phyloP scores from a whole-genome alignment of 2,113 vertebrate genomes.

The Philantomba maxwellii region DNA sequence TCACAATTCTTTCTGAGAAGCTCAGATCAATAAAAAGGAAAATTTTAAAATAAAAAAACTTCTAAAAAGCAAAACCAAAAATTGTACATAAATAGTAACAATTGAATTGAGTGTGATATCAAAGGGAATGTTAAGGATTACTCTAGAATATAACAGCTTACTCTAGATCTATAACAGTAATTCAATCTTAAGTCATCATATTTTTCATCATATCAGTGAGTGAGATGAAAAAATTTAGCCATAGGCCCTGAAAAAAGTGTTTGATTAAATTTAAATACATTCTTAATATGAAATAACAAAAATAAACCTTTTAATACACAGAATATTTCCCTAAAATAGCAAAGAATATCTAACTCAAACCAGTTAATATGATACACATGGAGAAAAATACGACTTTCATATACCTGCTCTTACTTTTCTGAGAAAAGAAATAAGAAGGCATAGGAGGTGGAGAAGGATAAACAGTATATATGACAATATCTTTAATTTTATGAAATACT shows the following conservation, averaged over 20 bases:
- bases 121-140: not conserved
- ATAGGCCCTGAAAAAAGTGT: not conserved
- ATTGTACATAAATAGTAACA: not conserved
- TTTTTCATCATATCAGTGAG: not conserved
- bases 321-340: not conserved
- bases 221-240: not conserved
- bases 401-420: not conserved
- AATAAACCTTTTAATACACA: not conserved
- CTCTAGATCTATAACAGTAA: not conserved
- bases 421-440: not conserved
- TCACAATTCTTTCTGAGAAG: not conserved
- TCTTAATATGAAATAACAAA: not conserved
- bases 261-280: not conserved
- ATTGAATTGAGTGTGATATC: not conserved
- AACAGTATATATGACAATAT: not conserved
- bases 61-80: not conserved
- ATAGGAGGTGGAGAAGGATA: not conserved
- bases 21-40: not conserved
- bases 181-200: not conserved
- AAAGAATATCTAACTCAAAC: not conserved
- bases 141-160: not conserved
- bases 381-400: not conserved
- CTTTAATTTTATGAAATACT: not conserved
- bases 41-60: not conserved
- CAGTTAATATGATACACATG: not conserved